A percentile compares a stretch with the other conserved stretches of the same genome.
Evolutionary conservation across 2,797 vertebrate genomes (phyloP).

Genomic region (Sebastolobus alascanus): DNA sequence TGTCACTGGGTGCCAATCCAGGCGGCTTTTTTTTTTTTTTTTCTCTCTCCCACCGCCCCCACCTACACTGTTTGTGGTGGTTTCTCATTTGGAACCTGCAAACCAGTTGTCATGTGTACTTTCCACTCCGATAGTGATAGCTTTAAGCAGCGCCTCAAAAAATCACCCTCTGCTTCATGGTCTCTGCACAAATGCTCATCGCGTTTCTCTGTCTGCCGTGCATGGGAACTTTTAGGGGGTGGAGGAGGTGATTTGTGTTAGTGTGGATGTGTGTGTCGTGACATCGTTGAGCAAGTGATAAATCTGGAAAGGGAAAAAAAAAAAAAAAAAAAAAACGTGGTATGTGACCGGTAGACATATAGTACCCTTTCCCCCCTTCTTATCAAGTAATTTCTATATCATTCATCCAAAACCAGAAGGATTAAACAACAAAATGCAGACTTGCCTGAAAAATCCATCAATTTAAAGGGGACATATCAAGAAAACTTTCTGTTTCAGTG

Average conservation of each 20-base stretch:
- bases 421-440: background rate
- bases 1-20: constrained; percentile 78
- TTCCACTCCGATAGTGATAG: constrained; percentile 78
- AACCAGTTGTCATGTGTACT: constrained; percentile 82
- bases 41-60: background rate
- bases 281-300: constrained; percentile 31
- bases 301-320: constrained; percentile 8
- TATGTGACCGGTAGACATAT: constrained; percentile 14
- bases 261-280: constrained; percentile 28
- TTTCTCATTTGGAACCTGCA: constrained; percentile 80
- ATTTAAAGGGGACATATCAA: background rate
- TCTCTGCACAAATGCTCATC: constrained; percentile 67
- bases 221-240: constrained; percentile 40
- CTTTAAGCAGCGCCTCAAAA: constrained; percentile 73
- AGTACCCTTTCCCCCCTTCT: background rate
- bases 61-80: constrained; percentile 57
- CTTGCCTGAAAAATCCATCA: background rate
- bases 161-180: constrained; percentile 72
- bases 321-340: background rate
- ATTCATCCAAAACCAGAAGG: background rate
- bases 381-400: background rate
- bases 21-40: background rate
- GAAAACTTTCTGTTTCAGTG: too few species aligned
- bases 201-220: constrained; percentile 31
- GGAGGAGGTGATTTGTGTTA: constrained; percentile 18